A percentile compares a stretch with the other conserved stretches of the same genome.
These are phyloP conservation scores for Nebria salina DNA, from an alignment of 2,888 invertebrate species.

Conservation along the genomic window DNA sequence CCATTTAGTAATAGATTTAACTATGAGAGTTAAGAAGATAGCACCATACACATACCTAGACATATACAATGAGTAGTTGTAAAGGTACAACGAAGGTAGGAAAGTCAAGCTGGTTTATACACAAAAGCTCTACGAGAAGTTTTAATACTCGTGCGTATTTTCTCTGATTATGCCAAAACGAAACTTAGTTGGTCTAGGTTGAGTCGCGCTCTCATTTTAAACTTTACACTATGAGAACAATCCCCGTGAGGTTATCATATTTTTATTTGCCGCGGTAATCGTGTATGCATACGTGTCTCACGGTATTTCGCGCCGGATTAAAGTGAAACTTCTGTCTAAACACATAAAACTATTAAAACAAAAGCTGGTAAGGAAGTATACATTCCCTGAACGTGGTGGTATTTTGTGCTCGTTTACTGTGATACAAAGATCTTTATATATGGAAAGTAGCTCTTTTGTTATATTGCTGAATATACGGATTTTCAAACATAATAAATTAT, in stretches of 20 bases:
- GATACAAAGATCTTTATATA: background rate
- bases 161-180: background rate
- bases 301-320: background rate
- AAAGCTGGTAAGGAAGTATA: background rate
- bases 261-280: background rate
- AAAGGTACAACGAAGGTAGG: background rate
- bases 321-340: constrained; percentile 1
- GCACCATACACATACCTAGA: background rate
- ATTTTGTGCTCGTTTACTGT: background rate
- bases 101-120: background rate
- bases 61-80: background rate
- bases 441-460: background rate
- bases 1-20: background rate
- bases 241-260: background rate
- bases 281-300: background rate
- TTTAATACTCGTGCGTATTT: background rate
- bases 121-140: background rate
- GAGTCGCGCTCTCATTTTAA: background rate
- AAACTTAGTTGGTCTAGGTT: background rate
- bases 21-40: background rate
- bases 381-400: background rate
- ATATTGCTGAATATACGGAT: background rate
- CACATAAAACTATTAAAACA: constrained; percentile 1
- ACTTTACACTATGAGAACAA: constrained; percentile 1
- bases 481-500: too few relatives aligned